Conservation (phyloP, 2,113 vertebrate species). For the Oenanthe oenanthe region DNA sequence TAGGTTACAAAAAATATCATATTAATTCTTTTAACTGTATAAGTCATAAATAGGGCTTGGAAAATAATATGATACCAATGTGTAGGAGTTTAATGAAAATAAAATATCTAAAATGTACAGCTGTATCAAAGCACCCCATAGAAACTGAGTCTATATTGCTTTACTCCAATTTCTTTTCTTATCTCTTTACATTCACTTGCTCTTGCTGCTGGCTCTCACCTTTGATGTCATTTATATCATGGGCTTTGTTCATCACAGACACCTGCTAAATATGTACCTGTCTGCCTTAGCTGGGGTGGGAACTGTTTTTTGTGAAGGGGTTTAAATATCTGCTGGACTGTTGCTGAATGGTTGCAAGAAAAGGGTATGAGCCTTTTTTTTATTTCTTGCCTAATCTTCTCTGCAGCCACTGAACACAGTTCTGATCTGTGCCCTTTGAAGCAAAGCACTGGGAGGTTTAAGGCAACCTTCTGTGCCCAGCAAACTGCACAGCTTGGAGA, state of each 20-base stretch:
- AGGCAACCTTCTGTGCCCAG: background rate
- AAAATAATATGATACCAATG: background rate
- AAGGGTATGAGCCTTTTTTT: background rate
- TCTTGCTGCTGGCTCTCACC: background rate
- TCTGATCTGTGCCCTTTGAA: constrained; percentile 13
- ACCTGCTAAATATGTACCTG: background rate
- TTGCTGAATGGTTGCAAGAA: background rate
- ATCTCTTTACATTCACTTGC: background rate
- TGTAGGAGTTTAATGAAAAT: constrained; percentile 1
- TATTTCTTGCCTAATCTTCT: background rate
- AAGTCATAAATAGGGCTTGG: background rate
- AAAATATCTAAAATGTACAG: background rate
- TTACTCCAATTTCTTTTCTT: background rate
- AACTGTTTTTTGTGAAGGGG: background rate
- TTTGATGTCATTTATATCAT: background rate
- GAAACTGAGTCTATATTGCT: background rate
- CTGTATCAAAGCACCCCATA: background rate
- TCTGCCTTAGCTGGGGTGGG: background rate
- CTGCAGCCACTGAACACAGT: background rate
- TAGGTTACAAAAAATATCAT: background rate
- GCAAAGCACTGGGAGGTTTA: constrained; percentile 9
- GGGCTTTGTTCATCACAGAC: background rate
- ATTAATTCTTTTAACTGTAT: background rate
- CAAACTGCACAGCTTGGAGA: background rate
- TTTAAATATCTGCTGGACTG: background rate